Base-by-base conservation (phyloP, 2,888 invertebrate genomes). In the Tubulanus polymorphus region DNA sequence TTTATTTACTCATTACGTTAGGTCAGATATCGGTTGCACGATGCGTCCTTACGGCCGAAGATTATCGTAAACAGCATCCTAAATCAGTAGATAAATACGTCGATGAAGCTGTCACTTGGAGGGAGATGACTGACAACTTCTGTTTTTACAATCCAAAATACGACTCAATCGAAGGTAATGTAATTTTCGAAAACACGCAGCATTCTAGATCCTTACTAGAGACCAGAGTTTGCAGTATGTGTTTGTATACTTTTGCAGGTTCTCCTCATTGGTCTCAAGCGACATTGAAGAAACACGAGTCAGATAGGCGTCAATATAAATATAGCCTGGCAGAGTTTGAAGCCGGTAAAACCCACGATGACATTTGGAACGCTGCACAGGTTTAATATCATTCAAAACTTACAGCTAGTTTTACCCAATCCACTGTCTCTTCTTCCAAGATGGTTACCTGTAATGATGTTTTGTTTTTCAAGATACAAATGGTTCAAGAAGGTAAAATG, bases 71-170 rank as follows among this genome's bases (percentile, higher is more conserved):
- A 0, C 82, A 85, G 45, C 80, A 84, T 71, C 84, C 85, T 8
- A 86, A 88, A 63, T 86, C 70, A n/a, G 74, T 89, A 1, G 88
- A 88, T 56, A 85, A 87, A 0, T 93, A 87, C 72, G 84, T 90
- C 53, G 93, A 94, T 73, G 93, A 93, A 76, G 86, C 90, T 0
- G 87, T 93, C 18, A 84, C 93, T 1, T 82, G 93, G 2, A 82
- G 91, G 2, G 93, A 94, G 76, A 79, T 94, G 12, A 84, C 91
- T 0, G 93, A 94, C 70, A 94, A 94, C 80, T 93, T 88, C 81
- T 93, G 93, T 74, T 91, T 84, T 75, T 92, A 92, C 73, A 91
- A 92, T 70, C 82, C 86, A 66, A 83, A 91, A 65, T 93, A 94
- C 71, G 93, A 93, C 74, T 87, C 83, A 59, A 69, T 93, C 1